These are phyloP conservation scores for Acinonyx jubatus DNA, from an alignment of 2,113 vertebrate species.

Conservation along the genomic window DNA sequence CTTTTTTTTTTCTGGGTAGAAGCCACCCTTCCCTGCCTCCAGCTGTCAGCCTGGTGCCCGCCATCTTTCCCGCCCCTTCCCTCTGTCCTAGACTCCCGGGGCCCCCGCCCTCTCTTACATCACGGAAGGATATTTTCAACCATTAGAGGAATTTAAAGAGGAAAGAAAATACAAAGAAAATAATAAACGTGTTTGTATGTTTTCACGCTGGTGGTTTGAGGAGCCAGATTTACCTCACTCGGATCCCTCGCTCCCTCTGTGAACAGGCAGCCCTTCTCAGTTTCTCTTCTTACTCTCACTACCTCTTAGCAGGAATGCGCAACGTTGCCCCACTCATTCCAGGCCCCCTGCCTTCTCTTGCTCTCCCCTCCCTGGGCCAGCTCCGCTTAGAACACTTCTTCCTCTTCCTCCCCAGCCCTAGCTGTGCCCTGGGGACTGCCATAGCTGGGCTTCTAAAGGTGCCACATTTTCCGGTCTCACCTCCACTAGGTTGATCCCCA, in stretches of 20 bases:
- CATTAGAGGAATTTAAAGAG: slow-evolving; percentile 83
- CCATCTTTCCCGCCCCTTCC: slow-evolving; percentile 42
- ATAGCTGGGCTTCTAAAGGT: neutral
- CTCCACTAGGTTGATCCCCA: neutral
- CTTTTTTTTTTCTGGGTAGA: slow-evolving; percentile 90
- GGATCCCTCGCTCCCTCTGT: slow-evolving; percentile 77
- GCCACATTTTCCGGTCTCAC: neutral
- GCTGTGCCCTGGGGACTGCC: neutral
- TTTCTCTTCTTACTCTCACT: slow-evolving; percentile 83
- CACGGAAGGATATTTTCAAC: slow-evolving; percentile 78
- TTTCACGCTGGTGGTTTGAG: slow-evolving; percentile 86
- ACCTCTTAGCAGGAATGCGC: slow-evolving; percentile 88
- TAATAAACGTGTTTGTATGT: slow-evolving; percentile 86
- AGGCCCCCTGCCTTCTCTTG: neutral
- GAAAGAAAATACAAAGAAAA: slow-evolving; percentile 80
- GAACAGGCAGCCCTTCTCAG: slow-evolving; percentile 69
- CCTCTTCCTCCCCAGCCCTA: neutral
- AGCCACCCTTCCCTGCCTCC: slow-evolving; percentile 79
- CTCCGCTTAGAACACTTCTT: neutral
- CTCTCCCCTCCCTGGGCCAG: neutral
- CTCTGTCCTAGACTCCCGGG: slow-evolving; percentile 41
- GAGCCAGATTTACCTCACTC: slow-evolving; percentile 84
- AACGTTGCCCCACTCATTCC: neutral
- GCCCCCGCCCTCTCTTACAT: slow-evolving; percentile 49
- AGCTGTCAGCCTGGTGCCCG: slow-evolving; percentile 60